Percentiles rank a stretch among this genome's conserved stretches.
Evolutionary conservation across 2,113 vertebrate species (phyloP).

Genomic region (Heterotis niloticus): DNA sequence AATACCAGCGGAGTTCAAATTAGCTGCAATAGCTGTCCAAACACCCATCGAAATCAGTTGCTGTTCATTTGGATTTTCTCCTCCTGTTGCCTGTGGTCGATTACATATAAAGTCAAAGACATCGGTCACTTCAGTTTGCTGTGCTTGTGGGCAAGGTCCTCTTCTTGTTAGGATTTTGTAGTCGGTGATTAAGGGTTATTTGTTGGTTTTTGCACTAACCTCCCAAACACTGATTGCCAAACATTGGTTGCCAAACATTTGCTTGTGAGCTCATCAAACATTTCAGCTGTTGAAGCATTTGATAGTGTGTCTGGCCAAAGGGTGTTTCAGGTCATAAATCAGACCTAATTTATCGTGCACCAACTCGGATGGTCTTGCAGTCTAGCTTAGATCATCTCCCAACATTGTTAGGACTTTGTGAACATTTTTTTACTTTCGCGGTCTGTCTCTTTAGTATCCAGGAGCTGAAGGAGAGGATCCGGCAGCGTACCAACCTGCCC

Average conservation of each 20-base stretch:
- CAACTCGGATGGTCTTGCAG: background rate
- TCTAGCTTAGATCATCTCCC: too few relatives aligned
- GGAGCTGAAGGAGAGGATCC: conserved; percentile 92
- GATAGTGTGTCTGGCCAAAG: background rate
- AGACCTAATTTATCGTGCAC: background rate
- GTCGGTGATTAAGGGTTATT: conserved; percentile 3
- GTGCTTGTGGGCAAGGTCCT: background rate
- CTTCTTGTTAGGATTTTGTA: conserved; percentile 1
- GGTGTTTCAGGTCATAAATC: conserved; percentile 4
- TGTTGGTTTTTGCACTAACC: conserved; percentile 9
- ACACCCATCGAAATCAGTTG: background rate
- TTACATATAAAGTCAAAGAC: background rate
- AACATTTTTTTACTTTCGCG: background rate
- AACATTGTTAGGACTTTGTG: background rate
- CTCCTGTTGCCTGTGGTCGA: background rate
- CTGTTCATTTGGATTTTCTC: conserved; percentile 2
- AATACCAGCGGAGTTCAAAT: background rate
- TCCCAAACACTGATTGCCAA: conserved; percentile 16
- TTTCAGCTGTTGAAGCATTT: conserved; percentile 8
- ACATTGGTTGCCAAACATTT: conserved; percentile 23
- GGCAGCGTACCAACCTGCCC: conserved; percentile 88
- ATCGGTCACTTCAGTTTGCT: background rate
- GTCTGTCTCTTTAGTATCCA: conserved; percentile 74
- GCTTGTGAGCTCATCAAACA: conserved; percentile 25
- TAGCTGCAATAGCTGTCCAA: background rate